Base-by-base conservation (phyloP, 92 coral and sea anemone genomes). In the Epizoanthus scotinus region DNA sequence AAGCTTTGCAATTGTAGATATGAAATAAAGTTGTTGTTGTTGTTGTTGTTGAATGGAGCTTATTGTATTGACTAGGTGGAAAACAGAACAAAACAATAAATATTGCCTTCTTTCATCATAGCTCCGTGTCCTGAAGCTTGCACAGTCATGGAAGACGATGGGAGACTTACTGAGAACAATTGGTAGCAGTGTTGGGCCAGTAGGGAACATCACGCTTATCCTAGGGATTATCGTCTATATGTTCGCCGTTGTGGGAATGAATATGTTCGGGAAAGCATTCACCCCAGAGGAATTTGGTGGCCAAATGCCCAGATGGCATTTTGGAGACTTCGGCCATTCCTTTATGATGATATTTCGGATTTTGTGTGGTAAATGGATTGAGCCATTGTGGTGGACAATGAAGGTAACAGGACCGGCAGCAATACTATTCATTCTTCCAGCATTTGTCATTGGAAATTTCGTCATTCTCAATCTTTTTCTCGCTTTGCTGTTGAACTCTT, bases 101-200 rank as follows among this genome's bases (percentile, higher is more conserved):
- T 17, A 82, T 13, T 31, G 17, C 19, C 77, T 53, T 63, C 59
- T 27, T 63, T 9, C 47, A 29, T 55, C 68, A 0, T 75, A 96
- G 99, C 97, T 96, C 44, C 92, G 99, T 64, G 99, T 96, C 24
- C 81, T 96, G 28, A 96, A 96, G 79, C 94, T 96, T 8, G 99
- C 99, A 4, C 97, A 96, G 80, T 96, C 99, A 29, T 96, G 99
- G 99, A 96, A 96, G 70, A 96, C 99, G 31, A 96, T 96, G 99
- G 99, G 99, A 10, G 97, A 92, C 49, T 79, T 96, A 72, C 87
- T 96, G 19, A 92, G 91, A 64, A 96, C 99, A 20, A 96, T 96
- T 28, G 99, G 99, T 0, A 96, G 91, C 54, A 96, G 99, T 67
- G 94, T 96, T 0, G 99, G 99, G 5, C 94, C 99, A 0, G 98